These are phyloP conservation scores for Bombus waltoni DNA, from an alignment of 1,140 invertebrate genomes.

Conservation along the genomic window DNA sequence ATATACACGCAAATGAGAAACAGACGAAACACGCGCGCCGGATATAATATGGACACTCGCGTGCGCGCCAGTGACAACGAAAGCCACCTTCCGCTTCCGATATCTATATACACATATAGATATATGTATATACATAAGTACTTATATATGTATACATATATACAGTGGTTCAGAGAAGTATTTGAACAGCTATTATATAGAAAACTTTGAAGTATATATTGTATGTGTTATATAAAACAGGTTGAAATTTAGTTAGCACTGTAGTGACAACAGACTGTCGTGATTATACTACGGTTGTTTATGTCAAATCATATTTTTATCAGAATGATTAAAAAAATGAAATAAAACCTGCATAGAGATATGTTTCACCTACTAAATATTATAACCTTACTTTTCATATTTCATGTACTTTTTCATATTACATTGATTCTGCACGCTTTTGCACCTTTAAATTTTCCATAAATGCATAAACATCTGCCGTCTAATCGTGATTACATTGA, in stretches of 20 bases:
- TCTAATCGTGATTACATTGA: background rate
- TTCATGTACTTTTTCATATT: too few species aligned
- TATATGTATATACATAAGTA: background rate
- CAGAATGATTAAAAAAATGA: too few species aligned
- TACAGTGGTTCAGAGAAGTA: background rate
- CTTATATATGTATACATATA: background rate
- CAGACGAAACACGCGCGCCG: constrained; percentile 14
- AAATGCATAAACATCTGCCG: too few species aligned
- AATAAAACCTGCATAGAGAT: too few species aligned
- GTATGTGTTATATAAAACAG: background rate
- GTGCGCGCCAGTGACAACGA: constrained; percentile 1
- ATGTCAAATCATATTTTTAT: too few species aligned
- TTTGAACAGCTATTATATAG: background rate
- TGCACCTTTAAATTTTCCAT: too few species aligned
- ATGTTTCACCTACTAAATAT: too few species aligned
- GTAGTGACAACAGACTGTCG: background rate
- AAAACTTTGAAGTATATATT: background rate
- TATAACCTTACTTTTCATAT: too few species aligned
- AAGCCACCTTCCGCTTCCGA: background rate
- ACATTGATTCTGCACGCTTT: too few species aligned
- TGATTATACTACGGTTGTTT: background rate
- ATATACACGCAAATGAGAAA: constrained; percentile 33
- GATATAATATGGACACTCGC: constrained; percentile 12
- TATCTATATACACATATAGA: background rate
- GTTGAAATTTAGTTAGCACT: background rate